Base-by-base conservation (phyloP, 2,113 vertebrate genomes). In the Ifrita kowaldi region DNA sequence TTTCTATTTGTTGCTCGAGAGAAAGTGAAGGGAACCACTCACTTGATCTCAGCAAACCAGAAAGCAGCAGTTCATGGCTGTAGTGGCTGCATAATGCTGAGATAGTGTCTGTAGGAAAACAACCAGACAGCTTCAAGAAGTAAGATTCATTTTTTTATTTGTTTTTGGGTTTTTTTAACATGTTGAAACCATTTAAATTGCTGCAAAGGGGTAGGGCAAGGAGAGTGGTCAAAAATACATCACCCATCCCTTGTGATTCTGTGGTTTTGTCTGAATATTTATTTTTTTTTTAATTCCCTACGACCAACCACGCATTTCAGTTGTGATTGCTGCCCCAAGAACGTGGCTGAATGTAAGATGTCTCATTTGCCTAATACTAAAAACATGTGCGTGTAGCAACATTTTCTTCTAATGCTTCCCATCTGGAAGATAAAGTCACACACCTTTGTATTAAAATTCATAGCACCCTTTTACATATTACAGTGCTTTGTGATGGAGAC, bases 41-140 rank as follows among this genome's bases (percentile, higher is more conserved):
- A 5, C 17, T 84, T 32, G n/a, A 20, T 47, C 64, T 74, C 27
- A 55, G 37, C 32, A 53, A 49, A 37, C 26, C 30, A 70, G 56
- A 76, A 56, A 37, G 32, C 79, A 83, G 79, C 79, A 90, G 71
- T 20, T 84, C 22, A 32, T 49, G 70, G 18, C 37, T 39, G 27
- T 39, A 59, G 85, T 68, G 39, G 39, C n/a, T 50, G 26, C 3
- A 6, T 78, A 53, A 56, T 95, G 95, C 96, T 97, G 98, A 96
- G 95, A 56, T 88, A 87, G 84, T 26, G 62, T 97, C 98, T 97
- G 84, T 56, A 70, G 94, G 81, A 84, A 84, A 83, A 35, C 28
- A 93, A 81, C 62, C 96, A 96, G 91, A 89, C 92, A 30, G 81
- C 39, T 69, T 68, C 68, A 95, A 96, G 87, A 94, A 96, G 67